Conservation (phyloP, 2,888 invertebrate species). For the Scaeva pyrastri region DNA sequence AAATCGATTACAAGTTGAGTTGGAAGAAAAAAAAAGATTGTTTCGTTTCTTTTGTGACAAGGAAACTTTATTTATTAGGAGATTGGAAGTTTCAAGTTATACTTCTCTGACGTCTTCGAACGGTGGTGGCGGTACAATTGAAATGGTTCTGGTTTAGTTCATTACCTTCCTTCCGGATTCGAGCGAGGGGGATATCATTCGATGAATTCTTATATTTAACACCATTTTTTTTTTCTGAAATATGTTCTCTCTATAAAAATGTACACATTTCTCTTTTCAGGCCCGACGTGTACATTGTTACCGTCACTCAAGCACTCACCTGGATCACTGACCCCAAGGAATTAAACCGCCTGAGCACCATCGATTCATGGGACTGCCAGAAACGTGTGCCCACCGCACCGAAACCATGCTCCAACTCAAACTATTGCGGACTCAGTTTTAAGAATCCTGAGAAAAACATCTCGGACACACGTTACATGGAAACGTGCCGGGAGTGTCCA, state of each 20-base stretch:
- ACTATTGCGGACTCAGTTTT: slow-evolving; percentile 93
- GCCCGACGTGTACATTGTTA: slow-evolving; percentile 94
- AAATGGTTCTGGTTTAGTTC: slow-evolving; percentile 51
- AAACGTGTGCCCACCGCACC: slow-evolving; percentile 89
- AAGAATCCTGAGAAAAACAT: slow-evolving; percentile 90
- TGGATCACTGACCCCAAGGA: slow-evolving; percentile 95
- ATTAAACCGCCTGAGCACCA: slow-evolving; percentile 87
- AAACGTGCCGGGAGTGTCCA: slow-evolving; percentile 94
- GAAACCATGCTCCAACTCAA: slow-evolving; percentile 91
- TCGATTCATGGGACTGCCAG: slow-evolving; percentile 93
- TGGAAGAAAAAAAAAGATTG: slow-evolving; percentile 24
- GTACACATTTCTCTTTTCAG: slow-evolving; percentile 84
- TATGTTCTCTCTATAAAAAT: slow-evolving; percentile 15
- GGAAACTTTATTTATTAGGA: slow-evolving; percentile 24
- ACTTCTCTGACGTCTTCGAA: slow-evolving; percentile 46
- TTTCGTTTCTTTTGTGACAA: slow-evolving; percentile 33
- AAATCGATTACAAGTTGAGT: slow-evolving; percentile 65
- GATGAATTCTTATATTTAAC: slow-evolving; percentile 57
- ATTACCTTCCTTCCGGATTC: slow-evolving; percentile 12
- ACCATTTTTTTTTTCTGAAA: slow-evolving; percentile 58
- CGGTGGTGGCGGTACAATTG: slow-evolving; percentile 8
- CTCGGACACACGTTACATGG: slow-evolving; percentile 93
- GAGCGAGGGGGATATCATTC: slow-evolving; percentile 6
- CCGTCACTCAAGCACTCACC: slow-evolving; percentile 93
- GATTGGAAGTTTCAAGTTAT: slow-evolving; percentile 21